Base-by-base conservation (phyloP, 1,140 invertebrate genomes). In the Eriocheir sinensis region DNA sequence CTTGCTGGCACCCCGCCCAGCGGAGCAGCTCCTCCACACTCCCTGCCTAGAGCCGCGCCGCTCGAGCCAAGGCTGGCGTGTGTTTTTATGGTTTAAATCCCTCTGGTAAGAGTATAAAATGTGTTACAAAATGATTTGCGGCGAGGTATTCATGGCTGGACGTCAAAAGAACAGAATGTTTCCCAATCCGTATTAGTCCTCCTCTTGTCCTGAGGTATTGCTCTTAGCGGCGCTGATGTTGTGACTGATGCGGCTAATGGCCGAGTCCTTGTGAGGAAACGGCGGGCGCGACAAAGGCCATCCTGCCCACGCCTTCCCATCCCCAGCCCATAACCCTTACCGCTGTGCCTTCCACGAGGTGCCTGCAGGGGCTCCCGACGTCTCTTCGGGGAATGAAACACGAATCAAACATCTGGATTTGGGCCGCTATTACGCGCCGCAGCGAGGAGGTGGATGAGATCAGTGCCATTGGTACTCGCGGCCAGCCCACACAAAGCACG, bases 141-240 rank as follows among this genome's bases (percentile, higher is more conserved):
- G 44, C 40, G 91, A 41, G 32, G 30, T 81, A 44, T 92, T 92
- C 91, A 41, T 15, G 41, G 91, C 40, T 38, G 80, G 41, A 53
- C 86, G 91, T 53, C 44, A 41, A 32, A 86, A 83, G 60, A 53
- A 30, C 80, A 36, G n/a, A 89, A 60, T 72, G 9, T 60, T 60
- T 3, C n/a, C 32, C 48, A 3, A 4, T 90, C 60, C 60, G 17
- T 4, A 6, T n/a, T n/a, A 72, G 60, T 72, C 32, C 30, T 41
- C 89, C 53, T 72, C 53, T 90, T 72, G 72, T 8, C 34, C 72
- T 90, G 89, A 90, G 48, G n/a, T 36, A 90, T 90, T 90, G 88
- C 40, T 40, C 36, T 48, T 38, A 48, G 30, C 38, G 30, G 21
- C 88, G 48, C 27, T 89, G 88, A 89, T 48, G 88, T 36, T 89